Evolutionary conservation across 1,140 invertebrate genomes (phyloP).

Genomic region (Ceratina japonica): DNA sequence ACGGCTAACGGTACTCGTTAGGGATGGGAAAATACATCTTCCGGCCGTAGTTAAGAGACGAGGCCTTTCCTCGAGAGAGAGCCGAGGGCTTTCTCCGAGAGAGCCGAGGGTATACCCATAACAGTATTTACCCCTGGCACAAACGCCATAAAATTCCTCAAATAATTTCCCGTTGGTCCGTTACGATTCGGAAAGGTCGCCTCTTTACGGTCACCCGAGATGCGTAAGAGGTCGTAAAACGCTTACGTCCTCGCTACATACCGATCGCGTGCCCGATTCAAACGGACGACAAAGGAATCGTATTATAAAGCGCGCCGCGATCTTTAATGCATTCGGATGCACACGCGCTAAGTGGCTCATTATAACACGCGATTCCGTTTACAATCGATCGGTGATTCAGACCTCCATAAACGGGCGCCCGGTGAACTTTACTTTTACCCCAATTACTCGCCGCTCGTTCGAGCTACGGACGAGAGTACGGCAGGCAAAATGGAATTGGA

Average conservation of each 20-base stretch:
- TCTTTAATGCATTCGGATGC: slow-evolving; percentile 15
- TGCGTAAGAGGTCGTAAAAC: not conserved
- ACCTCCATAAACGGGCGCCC: not conserved
- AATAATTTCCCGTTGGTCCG: not conserved
- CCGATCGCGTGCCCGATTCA: not conserved
- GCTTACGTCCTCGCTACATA: not conserved
- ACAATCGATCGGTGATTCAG: slow-evolving; percentile 1
- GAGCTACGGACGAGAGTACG: not conserved
- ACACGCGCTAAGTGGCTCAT: slow-evolving; percentile 1
- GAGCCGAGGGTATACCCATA: not conserved
- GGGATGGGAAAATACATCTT: not conserved
- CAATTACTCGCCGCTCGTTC: not conserved
- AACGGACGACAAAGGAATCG: not conserved
- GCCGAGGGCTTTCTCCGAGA: too few relatives aligned
- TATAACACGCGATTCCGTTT: slow-evolving; percentile 1
- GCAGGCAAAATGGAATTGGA: too few relatives aligned
- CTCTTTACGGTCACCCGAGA: not conserved
- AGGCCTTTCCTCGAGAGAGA: not conserved
- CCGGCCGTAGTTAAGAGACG: not conserved
- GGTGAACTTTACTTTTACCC: not conserved
- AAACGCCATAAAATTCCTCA: slow-evolving; percentile 4
- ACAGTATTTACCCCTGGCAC: slow-evolving; percentile 9
- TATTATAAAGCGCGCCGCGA: not conserved
- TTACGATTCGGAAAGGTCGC: not conserved
- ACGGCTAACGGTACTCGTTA: too few relatives aligned